A percentile compares a stretch with the other conserved stretches of the same genome.
Evolutionary conservation across 2,888 invertebrate species (phyloP).

Genomic region (Pyrgus malvae): DNA sequence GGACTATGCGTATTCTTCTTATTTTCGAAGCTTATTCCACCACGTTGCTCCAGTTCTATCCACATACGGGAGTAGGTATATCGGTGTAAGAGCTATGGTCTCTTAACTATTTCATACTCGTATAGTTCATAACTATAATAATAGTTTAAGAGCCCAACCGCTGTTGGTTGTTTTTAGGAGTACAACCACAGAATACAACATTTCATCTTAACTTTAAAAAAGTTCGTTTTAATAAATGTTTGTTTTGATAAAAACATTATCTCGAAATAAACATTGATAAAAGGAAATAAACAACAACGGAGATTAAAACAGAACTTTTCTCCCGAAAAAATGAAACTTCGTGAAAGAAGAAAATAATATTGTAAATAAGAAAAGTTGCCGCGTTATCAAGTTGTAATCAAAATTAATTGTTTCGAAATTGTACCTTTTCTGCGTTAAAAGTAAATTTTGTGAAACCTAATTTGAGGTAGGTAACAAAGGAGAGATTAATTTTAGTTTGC

Average conservation of each 20-base stretch:
- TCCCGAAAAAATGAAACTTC: constrained; percentile 13
- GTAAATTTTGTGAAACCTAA: constrained; percentile 7
- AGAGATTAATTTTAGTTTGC: constrained; percentile 7
- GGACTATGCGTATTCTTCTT: no score
- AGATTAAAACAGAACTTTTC: constrained; percentile 22
- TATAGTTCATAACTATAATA: no score
- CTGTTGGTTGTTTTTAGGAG: no score
- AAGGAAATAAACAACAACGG: constrained; percentile 17
- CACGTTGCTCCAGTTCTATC: no score
- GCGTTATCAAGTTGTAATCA: constrained; percentile 26
- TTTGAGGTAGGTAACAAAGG: constrained; percentile 2
- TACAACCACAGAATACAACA: no score
- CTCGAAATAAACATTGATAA: constrained; percentile 7
- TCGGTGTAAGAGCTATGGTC: no score
- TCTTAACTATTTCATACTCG: no score
- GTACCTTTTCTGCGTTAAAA: constrained; percentile 2
- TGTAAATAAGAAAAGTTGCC: constrained; percentile 27
- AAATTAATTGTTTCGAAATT: constrained; percentile 25
- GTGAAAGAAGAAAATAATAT: constrained; percentile 15
- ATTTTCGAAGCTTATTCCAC: no score
- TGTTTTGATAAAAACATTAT: background rate
- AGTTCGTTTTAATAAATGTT: background rate
- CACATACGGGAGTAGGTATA: no score
- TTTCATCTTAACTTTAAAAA: no score
- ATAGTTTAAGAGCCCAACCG: no score